These are phyloP conservation scores for Pedetes capensis DNA, from an alignment of 2,113 vertebrate species.

Conservation along the genomic window DNA sequence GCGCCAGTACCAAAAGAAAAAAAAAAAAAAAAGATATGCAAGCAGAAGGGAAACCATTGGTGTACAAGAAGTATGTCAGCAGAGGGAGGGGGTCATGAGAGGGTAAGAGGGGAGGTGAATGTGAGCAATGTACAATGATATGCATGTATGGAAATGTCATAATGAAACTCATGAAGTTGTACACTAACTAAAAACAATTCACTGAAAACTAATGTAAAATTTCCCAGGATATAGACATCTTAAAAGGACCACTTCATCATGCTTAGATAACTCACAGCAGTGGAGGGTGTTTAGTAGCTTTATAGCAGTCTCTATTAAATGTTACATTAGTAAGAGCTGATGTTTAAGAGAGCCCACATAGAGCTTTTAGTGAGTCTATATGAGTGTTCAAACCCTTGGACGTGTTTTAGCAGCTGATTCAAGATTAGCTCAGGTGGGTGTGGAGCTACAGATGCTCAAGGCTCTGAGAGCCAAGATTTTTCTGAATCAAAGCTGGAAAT, in stretches of 20 bases:
- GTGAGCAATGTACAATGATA: too few relatives aligned
- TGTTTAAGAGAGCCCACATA: slow-evolving; percentile 22
- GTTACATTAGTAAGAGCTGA: slow-evolving; percentile 41
- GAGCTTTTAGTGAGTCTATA: slow-evolving; percentile 58
- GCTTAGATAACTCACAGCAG: neutral
- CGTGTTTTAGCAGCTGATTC: slow-evolving; percentile 61
- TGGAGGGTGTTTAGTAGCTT: neutral
- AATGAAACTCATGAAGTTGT: too few relatives aligned
- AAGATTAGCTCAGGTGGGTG: slow-evolving; percentile 68
- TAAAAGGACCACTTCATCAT: slow-evolving; percentile 22
- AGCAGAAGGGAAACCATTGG: too few relatives aligned
- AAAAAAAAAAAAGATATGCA: too few relatives aligned
- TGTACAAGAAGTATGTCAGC: too few relatives aligned
- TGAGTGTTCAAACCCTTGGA: slow-evolving; percentile 62
- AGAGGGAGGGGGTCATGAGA: too few relatives aligned
- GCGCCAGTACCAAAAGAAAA: too few relatives aligned
- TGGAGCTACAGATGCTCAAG: slow-evolving; percentile 69
- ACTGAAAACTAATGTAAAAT: too few relatives aligned
- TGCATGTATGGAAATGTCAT: too few relatives aligned
- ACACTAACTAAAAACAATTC: too few relatives aligned
- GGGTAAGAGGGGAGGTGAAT: too few relatives aligned
- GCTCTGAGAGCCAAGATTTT: slow-evolving; percentile 59
- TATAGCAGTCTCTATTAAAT: slow-evolving; percentile 24
- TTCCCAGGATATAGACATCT: slow-evolving; percentile 1
- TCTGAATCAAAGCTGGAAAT: slow-evolving; percentile 76